Base-by-base conservation (phyloP, 2,888 invertebrate genomes). In the Drosophila incognita region DNA sequence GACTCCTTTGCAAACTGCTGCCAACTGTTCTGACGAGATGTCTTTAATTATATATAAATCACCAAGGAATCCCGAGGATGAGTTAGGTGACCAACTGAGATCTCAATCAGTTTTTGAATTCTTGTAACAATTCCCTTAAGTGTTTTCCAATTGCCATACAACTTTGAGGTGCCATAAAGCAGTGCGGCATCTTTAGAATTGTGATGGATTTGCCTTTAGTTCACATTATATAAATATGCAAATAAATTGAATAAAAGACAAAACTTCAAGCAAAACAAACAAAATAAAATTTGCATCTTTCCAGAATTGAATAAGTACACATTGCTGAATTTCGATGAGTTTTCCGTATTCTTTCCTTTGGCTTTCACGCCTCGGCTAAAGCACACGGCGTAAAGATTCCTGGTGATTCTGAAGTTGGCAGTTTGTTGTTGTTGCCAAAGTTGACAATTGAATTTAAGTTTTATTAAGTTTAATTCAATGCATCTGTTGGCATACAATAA, bases 391-490 rank as follows among this genome's bases (percentile, higher is more conserved):
- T 42, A 52, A 42, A 42, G 27, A 67, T 68, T 46, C 11, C 29
- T 7, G n/a, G 18, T 18, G n/a, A 31, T 46, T 36, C 52, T 42
- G 29, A 13, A 31, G 11, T 40, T 24, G 18, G 8, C 58, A 69
- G 33, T 56, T 54, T 29, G 15, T 21, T 15, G 31, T 31, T 31
- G 31, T 31, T 31, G 31, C 8, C 8, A 31, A 31, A 31, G 31
- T 31, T 31, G 31, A 31, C 31, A 10, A 31, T 31, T 31, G 31
- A 31, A 81, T 82, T 71, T 69, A 54, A 51, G 68, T 67, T 65
- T 74, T 79, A 74, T 69, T 79, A 74, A 65, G 72, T 77, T 76
- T 35, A 49, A 71, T 71, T 69, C 73, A 76, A 60, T 54, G 59
- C 61, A 46, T 21, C 38, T 15, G 38, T 56, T 29, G 51, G 60